Evolutionary conservation across 2,113 vertebrate species (phyloP).

Genomic region (Dicaeum eximium): DNA sequence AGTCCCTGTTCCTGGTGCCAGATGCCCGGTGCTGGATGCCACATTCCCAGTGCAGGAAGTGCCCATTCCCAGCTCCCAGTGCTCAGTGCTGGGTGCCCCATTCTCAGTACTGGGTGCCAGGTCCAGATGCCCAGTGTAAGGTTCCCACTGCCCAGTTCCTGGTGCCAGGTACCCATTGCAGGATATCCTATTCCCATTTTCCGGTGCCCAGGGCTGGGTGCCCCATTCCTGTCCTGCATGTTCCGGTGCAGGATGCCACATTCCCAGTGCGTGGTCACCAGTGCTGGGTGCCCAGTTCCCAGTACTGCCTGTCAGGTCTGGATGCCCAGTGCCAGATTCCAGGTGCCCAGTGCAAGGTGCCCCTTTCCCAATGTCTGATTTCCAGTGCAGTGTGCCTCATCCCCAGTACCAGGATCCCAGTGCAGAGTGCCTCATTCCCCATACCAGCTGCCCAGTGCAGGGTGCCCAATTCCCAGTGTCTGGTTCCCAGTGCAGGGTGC

Average conservation of each 20-base stretch:
- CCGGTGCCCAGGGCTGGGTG: not conserved
- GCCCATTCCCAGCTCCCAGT: not conserved
- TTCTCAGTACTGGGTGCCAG: not conserved
- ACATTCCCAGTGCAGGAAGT: not conserved
- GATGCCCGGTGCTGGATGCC: not conserved
- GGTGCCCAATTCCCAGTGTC: not conserved
- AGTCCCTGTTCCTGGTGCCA: not conserved
- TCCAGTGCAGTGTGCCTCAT: not conserved
- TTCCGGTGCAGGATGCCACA: not conserved
- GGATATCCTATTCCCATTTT: not conserved
- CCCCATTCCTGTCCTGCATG: not conserved
- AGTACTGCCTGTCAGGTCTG: not conserved
- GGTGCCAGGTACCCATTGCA: not conserved
- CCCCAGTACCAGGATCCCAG: not conserved
- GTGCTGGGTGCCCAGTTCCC: not conserved
- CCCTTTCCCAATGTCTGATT: not conserved
- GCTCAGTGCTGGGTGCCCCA: no score
- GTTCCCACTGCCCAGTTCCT: not conserved
- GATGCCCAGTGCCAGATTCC: not conserved
- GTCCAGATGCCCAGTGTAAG: not conserved
- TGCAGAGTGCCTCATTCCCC: not conserved
- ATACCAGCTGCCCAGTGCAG: accelerated
- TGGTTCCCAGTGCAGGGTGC: accelerated
- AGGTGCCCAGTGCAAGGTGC: not conserved
- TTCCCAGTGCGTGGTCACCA: not conserved